Conservation (phyloP, 1,140 invertebrate species). For the Wiebesia pumilae region DNA sequence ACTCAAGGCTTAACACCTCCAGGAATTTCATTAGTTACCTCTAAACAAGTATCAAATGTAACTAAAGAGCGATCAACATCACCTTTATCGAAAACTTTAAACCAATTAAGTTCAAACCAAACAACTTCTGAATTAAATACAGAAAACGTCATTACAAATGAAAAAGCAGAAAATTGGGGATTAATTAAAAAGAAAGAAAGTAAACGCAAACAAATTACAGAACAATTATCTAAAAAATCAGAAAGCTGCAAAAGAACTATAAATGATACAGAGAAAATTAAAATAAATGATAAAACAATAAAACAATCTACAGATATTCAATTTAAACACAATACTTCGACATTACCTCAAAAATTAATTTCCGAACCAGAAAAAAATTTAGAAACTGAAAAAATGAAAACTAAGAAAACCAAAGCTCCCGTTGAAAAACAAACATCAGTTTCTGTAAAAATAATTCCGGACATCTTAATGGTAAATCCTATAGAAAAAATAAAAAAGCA, state of each 20-base stretch:
- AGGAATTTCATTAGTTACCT: not conserved
- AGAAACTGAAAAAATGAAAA: conserved; percentile 32
- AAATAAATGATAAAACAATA: conserved; percentile 38
- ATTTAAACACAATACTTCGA: conserved; percentile 17
- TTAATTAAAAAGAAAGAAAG: conserved; percentile 47
- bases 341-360: conserved; percentile 30
- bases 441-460: not conserved
- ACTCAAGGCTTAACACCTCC: conserved; percentile 78
- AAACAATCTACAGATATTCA: conserved; percentile 31
- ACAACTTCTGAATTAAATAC: not conserved
- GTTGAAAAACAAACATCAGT: not conserved
- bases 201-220: conserved; percentile 34
- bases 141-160: conserved; percentile 30
- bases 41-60: not conserved
- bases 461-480: conserved; percentile 14
- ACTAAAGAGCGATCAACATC: conserved; percentile 42
- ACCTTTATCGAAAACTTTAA: conserved; percentile 27
- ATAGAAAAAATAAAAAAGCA: conserved; percentile 70
- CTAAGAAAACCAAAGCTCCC: conserved; percentile 18
- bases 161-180: conserved; percentile 42
- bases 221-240: conserved; percentile 19
- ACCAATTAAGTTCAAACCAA: conserved; percentile 8
- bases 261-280: conserved; percentile 14
- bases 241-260: conserved; percentile 17
- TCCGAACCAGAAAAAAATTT: not conserved